These are phyloP conservation scores for Oncorhynchus kisutch DNA, from an alignment of 2,113 vertebrate genomes.

Conservation along the genomic window DNA sequence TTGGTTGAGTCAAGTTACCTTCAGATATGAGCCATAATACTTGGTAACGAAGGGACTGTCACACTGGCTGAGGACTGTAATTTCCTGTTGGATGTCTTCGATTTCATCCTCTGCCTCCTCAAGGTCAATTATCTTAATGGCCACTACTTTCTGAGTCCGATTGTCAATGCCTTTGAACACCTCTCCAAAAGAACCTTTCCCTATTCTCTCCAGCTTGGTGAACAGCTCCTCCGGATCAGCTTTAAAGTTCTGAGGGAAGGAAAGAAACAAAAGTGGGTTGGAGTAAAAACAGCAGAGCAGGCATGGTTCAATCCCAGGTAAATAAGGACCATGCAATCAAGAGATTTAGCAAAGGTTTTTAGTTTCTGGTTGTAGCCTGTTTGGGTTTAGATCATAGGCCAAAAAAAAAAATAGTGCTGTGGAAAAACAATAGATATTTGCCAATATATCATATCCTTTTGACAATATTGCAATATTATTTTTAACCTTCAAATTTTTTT, in stretches of 20 bases:
- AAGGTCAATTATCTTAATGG: conserved; percentile 98
- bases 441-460: no score
- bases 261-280: conserved; percentile 6
- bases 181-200: conserved; percentile 97
- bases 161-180: conserved; percentile 99
- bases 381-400: no score
- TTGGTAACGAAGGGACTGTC: conserved; percentile 98
- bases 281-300: not conserved
- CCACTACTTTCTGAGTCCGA: conserved; percentile 95
- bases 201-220: conserved; percentile 95
- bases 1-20: conserved; percentile 75
- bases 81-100: conserved; percentile 98
- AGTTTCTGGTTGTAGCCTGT: no score
- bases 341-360: no score
- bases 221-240: conserved; percentile 93
- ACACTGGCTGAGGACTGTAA: conserved; percentile 97
- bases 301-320: not conserved
- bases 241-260: conserved; percentile 80
- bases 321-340: not conserved
- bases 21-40: conserved; percentile 96
- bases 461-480: no score
- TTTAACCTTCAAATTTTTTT: no score
- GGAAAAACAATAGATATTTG: no score
- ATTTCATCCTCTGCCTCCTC: conserved; percentile 99
- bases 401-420: no score